Evolutionary conservation across 2,888 invertebrate species (phyloP).

Genomic region (Adelphocoris suturalis): DNA sequence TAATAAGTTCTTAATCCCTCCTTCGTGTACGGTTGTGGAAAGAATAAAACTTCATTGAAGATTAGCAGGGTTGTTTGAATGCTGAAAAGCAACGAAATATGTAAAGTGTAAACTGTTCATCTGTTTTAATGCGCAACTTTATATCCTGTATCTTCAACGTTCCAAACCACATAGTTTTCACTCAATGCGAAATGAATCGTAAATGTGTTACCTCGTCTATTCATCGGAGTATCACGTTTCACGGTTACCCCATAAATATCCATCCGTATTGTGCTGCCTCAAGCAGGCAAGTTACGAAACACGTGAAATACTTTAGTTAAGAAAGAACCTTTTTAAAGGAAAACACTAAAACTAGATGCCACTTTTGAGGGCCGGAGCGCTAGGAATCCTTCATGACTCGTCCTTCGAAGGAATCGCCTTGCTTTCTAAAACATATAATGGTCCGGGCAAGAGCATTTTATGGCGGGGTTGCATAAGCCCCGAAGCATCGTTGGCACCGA

Average conservation of each 20-base stretch:
- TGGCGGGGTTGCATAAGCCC: neutral
- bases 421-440: constrained; percentile 51
- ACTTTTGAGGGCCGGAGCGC: neutral
- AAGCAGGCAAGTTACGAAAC: neutral
- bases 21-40: too few species aligned
- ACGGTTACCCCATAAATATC: neutral
- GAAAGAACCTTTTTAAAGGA: constrained; percentile 3
- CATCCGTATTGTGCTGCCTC: neutral
- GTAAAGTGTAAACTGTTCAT: too few species aligned
- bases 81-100: too few species aligned
- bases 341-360: constrained; percentile 19
- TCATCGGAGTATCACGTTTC: neutral
- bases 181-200: neutral
- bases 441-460: constrained; percentile 44
- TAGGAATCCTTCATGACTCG: constrained; percentile 30
- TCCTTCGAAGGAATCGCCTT: constrained; percentile 49
- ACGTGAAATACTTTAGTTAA: neutral
- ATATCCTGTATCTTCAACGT: too few species aligned
- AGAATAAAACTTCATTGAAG: too few species aligned
- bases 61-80: too few species aligned
- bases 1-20: too few species aligned
- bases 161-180: too few species aligned
- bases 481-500: neutral
- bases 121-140: too few species aligned
- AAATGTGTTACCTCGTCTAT: neutral